These are phyloP conservation scores for Ataeniobius toweri DNA, from an alignment of 2,797 vertebrate species.

Conservation along the genomic window DNA sequence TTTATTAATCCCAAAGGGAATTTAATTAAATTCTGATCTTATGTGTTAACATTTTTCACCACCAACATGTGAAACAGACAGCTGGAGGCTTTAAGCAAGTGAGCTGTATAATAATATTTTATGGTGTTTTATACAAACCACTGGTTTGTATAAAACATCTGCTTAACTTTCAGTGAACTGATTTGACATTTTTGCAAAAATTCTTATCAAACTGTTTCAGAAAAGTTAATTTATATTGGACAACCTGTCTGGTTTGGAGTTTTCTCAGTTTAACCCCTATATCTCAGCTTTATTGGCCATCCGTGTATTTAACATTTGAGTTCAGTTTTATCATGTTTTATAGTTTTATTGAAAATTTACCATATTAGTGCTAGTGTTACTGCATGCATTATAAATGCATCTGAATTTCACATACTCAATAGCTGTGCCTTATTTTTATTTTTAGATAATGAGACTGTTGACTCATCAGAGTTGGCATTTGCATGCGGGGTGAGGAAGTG, in stretches of 20 bases:
- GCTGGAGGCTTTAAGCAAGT: not conserved
- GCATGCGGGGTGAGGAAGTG: slow-evolving; percentile 93
- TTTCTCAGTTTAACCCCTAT: not conserved
- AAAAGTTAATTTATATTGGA: not conserved
- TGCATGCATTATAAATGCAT: slow-evolving; percentile 1
- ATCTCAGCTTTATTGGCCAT: not conserved
- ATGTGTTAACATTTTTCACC: not conserved
- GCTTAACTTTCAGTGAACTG: not conserved
- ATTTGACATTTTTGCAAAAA: not conserved
- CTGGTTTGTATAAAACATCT: slow-evolving; percentile 3
- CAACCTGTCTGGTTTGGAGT: not conserved
- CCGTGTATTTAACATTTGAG: slow-evolving; percentile 1
- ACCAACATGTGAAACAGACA: slow-evolving; percentile 7
- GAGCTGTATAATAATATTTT: not conserved
- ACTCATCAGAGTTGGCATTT: slow-evolving; percentile 92
- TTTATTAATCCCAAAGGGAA: too few relatives aligned
- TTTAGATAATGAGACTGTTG: slow-evolving; percentile 82
- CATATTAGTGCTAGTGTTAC: not conserved
- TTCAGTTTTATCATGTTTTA: not conserved
- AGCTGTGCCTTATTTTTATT: slow-evolving; percentile 8
- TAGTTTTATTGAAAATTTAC: not conserved
- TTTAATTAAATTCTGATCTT: not conserved
- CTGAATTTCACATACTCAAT: not conserved
- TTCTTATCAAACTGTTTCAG: not conserved
- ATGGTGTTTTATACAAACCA: not conserved